Conservation (phyloP, 2,113 vertebrate genomes). For the Synodontis membranacea region DNA sequence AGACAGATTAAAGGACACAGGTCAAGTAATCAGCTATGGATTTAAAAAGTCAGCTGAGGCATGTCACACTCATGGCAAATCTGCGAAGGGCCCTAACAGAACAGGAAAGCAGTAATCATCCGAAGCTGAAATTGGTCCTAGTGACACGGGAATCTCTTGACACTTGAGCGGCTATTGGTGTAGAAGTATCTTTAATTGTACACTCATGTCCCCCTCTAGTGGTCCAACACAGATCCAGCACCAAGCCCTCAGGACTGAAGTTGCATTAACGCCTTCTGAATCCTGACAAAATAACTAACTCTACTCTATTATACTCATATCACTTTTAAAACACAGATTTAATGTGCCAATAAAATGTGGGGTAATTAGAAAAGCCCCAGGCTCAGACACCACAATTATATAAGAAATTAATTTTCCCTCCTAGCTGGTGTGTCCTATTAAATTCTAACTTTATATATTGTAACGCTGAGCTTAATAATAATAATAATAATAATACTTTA, state of each 20-base stretch:
- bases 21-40: neutral
- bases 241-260: neutral
- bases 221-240: slow-evolving; percentile 13
- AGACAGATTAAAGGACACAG: slow-evolving; percentile 22
- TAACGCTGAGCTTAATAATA: neutral
- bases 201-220: slow-evolving; percentile 19
- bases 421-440: slow-evolving; percentile 16
- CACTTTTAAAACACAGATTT: slow-evolving; percentile 2
- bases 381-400: slow-evolving; percentile 32
- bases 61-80: neutral
- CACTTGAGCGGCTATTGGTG: neutral
- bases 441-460: neutral
- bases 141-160: neutral
- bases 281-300: neutral
- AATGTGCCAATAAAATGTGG: slow-evolving; percentile 41
- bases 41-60: neutral
- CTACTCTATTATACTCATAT: neutral
- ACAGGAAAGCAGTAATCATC: neutral
- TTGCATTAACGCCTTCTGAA: neutral
- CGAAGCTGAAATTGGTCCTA: neutral
- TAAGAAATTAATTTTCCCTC: slow-evolving; percentile 9
- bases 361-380: slow-evolving; percentile 46
- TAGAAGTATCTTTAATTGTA: neutral
- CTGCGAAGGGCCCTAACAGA: neutral
- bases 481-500: no score